Evolutionary conservation across 2,797 vertebrate genomes (phyloP).

Genomic region (Lithobates sylvaticus): DNA sequence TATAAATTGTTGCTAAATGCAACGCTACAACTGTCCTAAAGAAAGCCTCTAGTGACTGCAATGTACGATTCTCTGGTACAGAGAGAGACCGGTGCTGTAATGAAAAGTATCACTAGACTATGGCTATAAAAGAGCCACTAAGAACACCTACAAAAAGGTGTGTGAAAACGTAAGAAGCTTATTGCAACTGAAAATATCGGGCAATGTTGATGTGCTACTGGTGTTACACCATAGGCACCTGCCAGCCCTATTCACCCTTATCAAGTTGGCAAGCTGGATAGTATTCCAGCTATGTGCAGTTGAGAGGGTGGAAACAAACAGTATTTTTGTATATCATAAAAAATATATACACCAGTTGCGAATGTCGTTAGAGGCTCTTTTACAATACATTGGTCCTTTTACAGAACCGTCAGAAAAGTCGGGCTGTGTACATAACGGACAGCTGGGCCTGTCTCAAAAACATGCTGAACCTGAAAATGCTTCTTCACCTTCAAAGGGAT

Average conservation of each 20-base stretch:
- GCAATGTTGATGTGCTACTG: neutral
- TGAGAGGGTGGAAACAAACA: neutral
- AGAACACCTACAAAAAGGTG: neutral
- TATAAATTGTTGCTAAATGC: slow-evolving; percentile 31
- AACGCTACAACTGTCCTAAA: neutral
- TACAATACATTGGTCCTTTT: no score
- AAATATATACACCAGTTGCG: no score
- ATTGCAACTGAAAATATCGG: neutral
- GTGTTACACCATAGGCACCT: neutral
- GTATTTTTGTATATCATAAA: no score
- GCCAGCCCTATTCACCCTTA: neutral
- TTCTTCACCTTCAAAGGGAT: no score
- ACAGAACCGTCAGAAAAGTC: no score
- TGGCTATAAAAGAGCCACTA: neutral
- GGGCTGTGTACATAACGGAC: no score
- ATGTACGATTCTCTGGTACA: slow-evolving; percentile 37
- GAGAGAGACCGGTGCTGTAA: neutral
- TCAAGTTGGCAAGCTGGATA: no score
- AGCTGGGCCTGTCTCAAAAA: no score
- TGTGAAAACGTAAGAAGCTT: neutral
- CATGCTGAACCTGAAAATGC: no score
- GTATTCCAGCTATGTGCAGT: neutral
- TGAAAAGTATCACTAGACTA: neutral
- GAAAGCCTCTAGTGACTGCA: neutral
- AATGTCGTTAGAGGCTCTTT: no score